A percentile compares a stretch with the other conserved stretches of the same genome.
phyloP scores from a whole-genome alignment of 2,797 vertebrate species.

The Phyllotis vaccarum region DNA sequence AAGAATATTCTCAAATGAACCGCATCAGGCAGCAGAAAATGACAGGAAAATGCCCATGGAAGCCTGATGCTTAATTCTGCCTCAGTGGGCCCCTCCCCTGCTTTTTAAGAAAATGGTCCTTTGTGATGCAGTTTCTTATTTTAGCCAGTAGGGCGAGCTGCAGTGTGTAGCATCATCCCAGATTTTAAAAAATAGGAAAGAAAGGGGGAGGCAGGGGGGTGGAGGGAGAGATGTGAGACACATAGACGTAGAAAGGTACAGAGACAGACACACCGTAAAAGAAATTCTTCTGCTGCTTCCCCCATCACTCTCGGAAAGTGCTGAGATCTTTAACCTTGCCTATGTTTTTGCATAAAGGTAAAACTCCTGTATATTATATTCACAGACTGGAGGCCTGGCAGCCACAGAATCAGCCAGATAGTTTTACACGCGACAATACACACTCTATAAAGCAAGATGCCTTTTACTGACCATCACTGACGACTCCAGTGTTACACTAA shows the following conservation, averaged over 20 bases:
- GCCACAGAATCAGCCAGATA: slow-evolving; percentile 58
- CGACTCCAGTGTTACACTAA: slow-evolving; percentile 5
- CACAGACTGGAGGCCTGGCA: slow-evolving; percentile 3
- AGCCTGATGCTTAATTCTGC: slow-evolving; percentile 46
- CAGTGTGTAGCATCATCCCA: slow-evolving; percentile 82
- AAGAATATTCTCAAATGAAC: slow-evolving; percentile 71
- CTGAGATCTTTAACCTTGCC: slow-evolving; percentile 73
- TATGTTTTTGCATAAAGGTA: slow-evolving; percentile 52
- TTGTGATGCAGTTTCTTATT: slow-evolving; percentile 76
- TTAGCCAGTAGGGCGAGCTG: slow-evolving; percentile 89
- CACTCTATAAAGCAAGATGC: slow-evolving; percentile 74
- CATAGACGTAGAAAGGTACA: not conserved
- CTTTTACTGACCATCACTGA: slow-evolving; percentile 57
- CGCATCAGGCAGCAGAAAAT: slow-evolving; percentile 38
- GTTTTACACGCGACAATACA: not conserved
- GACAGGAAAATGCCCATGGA: slow-evolving; percentile 47
- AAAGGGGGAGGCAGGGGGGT: no score
- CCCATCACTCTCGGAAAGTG: not conserved
- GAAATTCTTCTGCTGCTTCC: not conserved
- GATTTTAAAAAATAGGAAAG: not conserved
- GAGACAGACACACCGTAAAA: not conserved
- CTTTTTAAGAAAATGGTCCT: not conserved
- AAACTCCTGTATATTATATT: slow-evolving; percentile 44
- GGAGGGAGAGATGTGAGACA: not conserved
- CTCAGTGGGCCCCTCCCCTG: no score